Percentiles rank a stretch among this genome's conserved stretches.
Evolutionary conservation across 2,888 invertebrate genomes (phyloP).

Genomic region (Archaeoteleia sp.): DNA sequence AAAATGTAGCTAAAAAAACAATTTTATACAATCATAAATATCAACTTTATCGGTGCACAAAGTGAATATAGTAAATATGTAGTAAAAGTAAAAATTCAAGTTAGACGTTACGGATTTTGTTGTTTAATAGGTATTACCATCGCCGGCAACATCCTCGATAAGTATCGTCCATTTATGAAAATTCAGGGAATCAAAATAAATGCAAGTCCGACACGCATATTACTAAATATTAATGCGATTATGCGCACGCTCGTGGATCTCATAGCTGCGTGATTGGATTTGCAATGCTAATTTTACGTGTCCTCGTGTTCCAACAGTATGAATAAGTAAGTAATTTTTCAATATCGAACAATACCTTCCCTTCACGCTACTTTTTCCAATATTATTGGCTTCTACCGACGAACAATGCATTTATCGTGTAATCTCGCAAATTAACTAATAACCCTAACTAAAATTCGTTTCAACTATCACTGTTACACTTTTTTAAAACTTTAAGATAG

Average conservation of each 20-base stretch:
- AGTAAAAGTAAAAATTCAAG: slow-evolving; percentile 11
- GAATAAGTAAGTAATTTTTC: slow-evolving; percentile 53
- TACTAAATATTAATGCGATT: slow-evolving; percentile 50
- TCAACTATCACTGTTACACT: slow-evolving; percentile 2
- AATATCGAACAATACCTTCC: slow-evolving; percentile 43
- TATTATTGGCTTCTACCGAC: slow-evolving; percentile 21
- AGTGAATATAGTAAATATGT: slow-evolving; percentile 5
- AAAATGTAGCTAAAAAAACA: too few relatives aligned
- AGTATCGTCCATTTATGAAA: slow-evolving; percentile 43
- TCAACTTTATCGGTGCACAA: too few relatives aligned
- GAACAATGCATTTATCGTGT: slow-evolving; percentile 26
- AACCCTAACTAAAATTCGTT: slow-evolving; percentile 26
- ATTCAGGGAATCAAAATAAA: slow-evolving; percentile 39
- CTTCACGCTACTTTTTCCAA: slow-evolving; percentile 7
- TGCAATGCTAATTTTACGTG: slow-evolving; percentile 51
- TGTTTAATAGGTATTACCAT: slow-evolving; percentile 36
- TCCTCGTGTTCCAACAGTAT: slow-evolving; percentile 45
- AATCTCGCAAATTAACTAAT: slow-evolving; percentile 19
- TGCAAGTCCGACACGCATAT: slow-evolving; percentile 40
- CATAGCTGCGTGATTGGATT: slow-evolving; percentile 50
- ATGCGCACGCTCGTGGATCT: slow-evolving; percentile 47
- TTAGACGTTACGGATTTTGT: slow-evolving; percentile 19
- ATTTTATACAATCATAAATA: too few relatives aligned
- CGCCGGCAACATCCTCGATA: slow-evolving; percentile 24
- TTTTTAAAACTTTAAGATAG: not conserved